These are phyloP conservation scores for Leptinotarsa haldemani DNA, from an alignment of 2,888 invertebrate genomes.

Conservation along the genomic window DNA sequence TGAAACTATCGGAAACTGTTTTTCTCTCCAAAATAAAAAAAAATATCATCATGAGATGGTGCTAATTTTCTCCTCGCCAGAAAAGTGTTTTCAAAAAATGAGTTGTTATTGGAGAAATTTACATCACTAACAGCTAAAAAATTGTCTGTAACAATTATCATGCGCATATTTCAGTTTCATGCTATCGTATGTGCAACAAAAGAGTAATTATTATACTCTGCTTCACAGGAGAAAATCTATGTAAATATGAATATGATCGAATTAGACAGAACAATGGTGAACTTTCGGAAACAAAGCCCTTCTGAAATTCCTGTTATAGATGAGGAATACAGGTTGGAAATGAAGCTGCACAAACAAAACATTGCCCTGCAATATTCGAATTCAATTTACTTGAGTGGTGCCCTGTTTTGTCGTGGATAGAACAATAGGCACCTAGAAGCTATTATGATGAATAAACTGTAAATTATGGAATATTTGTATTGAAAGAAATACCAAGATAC, in stretches of 20 bases:
- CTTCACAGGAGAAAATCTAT: not conserved
- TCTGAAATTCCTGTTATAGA: not conserved
- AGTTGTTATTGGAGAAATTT: too few species aligned
- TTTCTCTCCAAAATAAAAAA: too few species aligned
- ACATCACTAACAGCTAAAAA: too few species aligned
- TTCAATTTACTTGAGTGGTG: slow-evolving; percentile 1
- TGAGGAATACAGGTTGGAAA: not conserved
- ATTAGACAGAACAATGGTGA: not conserved
- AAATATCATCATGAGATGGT: too few species aligned
- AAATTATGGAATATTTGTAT: not conserved
- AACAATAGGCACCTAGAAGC: not conserved
- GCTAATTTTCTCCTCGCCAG: too few species aligned
- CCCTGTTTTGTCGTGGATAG: not conserved
- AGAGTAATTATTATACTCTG: too few species aligned
- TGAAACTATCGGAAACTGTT: too few species aligned
- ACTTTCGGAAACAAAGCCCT: not conserved
- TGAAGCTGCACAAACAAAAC: slow-evolving; percentile 3
- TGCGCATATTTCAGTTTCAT: too few species aligned
- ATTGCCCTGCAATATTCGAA: slow-evolving; percentile 1
- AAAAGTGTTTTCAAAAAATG: too few species aligned
- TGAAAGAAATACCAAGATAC: not conserved
- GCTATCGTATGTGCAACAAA: too few species aligned
- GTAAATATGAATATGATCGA: not conserved
- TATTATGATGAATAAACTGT: not conserved
- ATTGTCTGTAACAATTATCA: too few species aligned